Conservation (phyloP, 2,888 invertebrate species). For the Microchrysa polita region DNA sequence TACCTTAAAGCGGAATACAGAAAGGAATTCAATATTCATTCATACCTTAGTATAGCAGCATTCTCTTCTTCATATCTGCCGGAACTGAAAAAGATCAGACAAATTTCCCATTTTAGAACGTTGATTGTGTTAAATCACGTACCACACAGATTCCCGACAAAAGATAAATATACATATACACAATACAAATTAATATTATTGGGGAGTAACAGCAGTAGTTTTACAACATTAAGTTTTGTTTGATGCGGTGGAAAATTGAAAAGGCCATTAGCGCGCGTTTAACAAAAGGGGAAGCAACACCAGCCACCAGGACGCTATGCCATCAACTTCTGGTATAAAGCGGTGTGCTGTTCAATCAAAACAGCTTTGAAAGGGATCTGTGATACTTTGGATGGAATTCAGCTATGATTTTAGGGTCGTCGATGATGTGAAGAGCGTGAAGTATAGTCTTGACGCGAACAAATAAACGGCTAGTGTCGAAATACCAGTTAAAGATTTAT, state of each 20-base stretch:
- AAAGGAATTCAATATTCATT: no score
- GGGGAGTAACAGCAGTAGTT: constrained; percentile 12
- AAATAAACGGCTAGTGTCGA: not conserved
- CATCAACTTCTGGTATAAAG: not conserved
- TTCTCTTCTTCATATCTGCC: not conserved
- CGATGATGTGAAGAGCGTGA: not conserved
- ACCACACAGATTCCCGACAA: no score
- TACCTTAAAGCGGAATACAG: no score
- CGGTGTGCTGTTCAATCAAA: no score
- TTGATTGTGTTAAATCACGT: constrained; percentile 30
- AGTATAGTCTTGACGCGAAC: constrained; percentile 10
- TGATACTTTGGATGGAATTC: not conserved
- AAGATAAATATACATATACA: no score
- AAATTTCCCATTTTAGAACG: constrained; percentile 7
- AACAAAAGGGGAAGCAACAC: not conserved
- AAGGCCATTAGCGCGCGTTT: constrained; percentile 22
- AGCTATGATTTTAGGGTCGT: not conserved
- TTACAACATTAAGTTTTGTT: not conserved
- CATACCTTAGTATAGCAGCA: not conserved
- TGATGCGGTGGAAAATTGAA: constrained; percentile 9
- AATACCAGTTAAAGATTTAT: constrained; percentile 10
- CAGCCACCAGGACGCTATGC: no score
- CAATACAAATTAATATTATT: no score
- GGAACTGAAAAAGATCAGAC: constrained; percentile 20
- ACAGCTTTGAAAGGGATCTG: not conserved